phyloP scores from a whole-genome alignment of 2,888 invertebrate species.

The Rotaria sp. region DNA sequence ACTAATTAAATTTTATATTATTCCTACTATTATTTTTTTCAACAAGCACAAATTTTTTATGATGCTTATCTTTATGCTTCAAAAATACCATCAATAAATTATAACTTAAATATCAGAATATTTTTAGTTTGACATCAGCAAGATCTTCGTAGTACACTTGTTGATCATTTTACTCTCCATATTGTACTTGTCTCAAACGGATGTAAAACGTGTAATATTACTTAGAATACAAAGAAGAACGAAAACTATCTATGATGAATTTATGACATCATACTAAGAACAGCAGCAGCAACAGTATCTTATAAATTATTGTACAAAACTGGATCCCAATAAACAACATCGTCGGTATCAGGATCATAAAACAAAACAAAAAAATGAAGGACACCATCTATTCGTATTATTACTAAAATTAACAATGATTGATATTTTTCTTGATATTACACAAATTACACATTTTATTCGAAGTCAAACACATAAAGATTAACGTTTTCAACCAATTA shows the following conservation, averaged over 20 bases:
- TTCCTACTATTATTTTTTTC: neutral
- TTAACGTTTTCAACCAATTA: neutral
- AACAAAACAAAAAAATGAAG: neutral
- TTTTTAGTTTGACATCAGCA: neutral
- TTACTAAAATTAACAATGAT: neutral
- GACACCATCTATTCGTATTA: neutral
- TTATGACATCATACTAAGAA: neutral
- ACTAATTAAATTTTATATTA: neutral
- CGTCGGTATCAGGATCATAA: neutral
- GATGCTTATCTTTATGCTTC: neutral
- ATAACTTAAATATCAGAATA: neutral
- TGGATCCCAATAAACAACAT: neutral
- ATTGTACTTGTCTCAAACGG: neutral
- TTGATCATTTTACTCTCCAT: neutral
- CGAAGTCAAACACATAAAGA: neutral
- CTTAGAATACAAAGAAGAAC: neutral
- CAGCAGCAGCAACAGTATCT: neutral
- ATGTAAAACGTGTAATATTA: too few relatives aligned
- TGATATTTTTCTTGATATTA: neutral
- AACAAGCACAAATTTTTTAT: neutral
- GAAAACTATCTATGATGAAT: neutral
- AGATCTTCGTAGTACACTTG: neutral
- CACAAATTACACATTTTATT: neutral
- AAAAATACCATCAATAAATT: neutral
- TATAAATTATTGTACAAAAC: neutral